Evolutionary conservation across 2,797 vertebrate genomes (phyloP).

Genomic region (Premnoplex brunnescens): DNA sequence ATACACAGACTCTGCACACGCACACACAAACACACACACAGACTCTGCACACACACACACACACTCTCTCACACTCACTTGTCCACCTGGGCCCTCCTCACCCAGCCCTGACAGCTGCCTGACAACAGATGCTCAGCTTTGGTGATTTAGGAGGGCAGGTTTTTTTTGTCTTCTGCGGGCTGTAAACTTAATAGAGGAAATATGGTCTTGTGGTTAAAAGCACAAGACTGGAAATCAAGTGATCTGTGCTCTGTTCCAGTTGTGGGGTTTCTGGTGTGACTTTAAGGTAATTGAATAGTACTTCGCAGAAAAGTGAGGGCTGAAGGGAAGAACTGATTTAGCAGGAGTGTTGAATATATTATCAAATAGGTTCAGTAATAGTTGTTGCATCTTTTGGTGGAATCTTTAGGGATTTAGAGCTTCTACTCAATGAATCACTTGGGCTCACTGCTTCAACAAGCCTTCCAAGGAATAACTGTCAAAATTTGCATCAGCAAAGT

Average conservation of each 20-base stretch:
- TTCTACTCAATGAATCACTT: not conserved
- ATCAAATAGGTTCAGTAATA: not conserved
- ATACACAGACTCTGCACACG: too few relatives aligned
- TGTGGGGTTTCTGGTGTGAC: not conserved
- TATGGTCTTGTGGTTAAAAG: slow-evolving; percentile 27
- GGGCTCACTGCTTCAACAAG: not conserved
- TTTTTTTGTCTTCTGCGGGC: not conserved
- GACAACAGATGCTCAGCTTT: not conserved
- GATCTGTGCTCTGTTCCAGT: not conserved
- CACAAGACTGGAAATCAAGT: slow-evolving; percentile 64
- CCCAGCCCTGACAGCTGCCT: not conserved
- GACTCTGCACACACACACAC: not conserved
- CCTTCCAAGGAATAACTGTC: not conserved
- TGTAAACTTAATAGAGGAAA: slow-evolving; percentile 49
- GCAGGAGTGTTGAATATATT: not conserved
- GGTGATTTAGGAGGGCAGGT: not conserved
- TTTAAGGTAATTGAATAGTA: not conserved
- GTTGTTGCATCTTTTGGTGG: not conserved
- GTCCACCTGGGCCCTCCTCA: not conserved
- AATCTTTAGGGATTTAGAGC: not conserved
- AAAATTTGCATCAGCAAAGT: not conserved
- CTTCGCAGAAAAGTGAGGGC: not conserved
- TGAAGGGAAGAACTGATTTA: not conserved
- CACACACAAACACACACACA: not conserved
- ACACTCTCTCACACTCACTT: not conserved